These are phyloP conservation scores for Darevskia nairensis DNA, from an alignment of 2,797 vertebrate species.

Conservation along the genomic window DNA sequence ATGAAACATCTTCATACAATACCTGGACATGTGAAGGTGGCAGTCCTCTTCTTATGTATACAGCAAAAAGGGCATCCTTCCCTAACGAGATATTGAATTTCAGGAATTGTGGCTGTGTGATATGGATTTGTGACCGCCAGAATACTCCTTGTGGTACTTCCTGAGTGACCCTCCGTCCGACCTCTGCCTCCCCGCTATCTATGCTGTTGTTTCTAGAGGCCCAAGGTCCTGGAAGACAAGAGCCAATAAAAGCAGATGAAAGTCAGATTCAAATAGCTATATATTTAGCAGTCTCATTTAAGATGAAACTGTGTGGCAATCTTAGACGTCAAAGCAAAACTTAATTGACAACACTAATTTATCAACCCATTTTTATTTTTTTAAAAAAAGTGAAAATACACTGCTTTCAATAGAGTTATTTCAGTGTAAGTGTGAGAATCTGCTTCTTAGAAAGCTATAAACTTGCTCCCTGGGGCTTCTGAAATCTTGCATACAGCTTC, in stretches of 20 bases:
- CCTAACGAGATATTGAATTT: slow-evolving; percentile 93
- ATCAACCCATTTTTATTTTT: background rate
- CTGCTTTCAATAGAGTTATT: background rate
- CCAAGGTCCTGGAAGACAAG: slow-evolving; percentile 84
- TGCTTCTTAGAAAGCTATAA: slow-evolving; percentile 40
- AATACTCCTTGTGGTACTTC: slow-evolving; percentile 90
- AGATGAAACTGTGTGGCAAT: slow-evolving; percentile 31
- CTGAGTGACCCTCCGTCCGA: slow-evolving; percentile 92
- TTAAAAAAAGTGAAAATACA: slow-evolving; percentile 9
- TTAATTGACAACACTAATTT: slow-evolving; percentile 19
- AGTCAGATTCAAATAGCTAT: background rate
- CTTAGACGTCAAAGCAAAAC: slow-evolving; percentile 47
- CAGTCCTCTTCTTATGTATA: slow-evolving; percentile 89
- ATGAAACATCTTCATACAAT: slow-evolving; percentile 55
- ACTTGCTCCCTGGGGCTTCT: slow-evolving; percentile 22
- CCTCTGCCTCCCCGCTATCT: slow-evolving; percentile 92
- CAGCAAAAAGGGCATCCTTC: slow-evolving; percentile 90
- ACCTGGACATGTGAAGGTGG: slow-evolving; percentile 90
- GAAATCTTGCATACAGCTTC: slow-evolving; percentile 40
- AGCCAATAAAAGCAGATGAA: slow-evolving; percentile 34
- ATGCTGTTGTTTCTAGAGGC: slow-evolving; percentile 93
- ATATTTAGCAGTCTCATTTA: slow-evolving; percentile 24
- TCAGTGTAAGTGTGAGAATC: slow-evolving; percentile 17
- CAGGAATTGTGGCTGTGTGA: slow-evolving; percentile 88
- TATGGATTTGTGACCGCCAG: slow-evolving; percentile 88